phyloP scores from a whole-genome alignment of 2,113 vertebrate genomes.

The Edolisoma coerulescens region DNA sequence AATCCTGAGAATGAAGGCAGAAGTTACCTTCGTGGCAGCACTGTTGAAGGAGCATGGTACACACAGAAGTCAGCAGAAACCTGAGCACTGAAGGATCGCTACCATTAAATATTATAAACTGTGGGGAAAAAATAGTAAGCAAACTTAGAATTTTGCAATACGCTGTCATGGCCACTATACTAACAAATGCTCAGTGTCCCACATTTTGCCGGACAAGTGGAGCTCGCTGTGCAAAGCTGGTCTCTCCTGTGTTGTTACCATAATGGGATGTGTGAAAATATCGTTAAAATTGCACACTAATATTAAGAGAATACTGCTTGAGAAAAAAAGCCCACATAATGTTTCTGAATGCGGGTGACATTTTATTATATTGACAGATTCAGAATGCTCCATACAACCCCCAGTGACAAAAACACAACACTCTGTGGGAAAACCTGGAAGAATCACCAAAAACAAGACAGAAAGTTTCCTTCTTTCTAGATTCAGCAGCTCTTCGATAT shows the following conservation, averaged over 20 bases:
- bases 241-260: neutral
- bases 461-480: constrained; percentile 59
- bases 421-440: constrained; percentile 16
- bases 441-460: constrained; percentile 51
- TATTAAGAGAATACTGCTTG: neutral
- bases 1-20: neutral
- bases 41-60: neutral
- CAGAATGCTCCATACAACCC: constrained; percentile 41
- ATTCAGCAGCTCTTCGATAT: constrained; percentile 40
- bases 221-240: neutral
- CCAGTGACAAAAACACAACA: constrained; percentile 3
- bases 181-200: fast-evolving
- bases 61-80: neutral
- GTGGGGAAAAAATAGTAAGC: neutral
- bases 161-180: neutral
- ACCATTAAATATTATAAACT: neutral
- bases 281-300: neutral
- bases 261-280: neutral
- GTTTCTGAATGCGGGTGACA: constrained; percentile 52
- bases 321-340: neutral
- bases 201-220: fast-evolving
- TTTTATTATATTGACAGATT: constrained; percentile 67
- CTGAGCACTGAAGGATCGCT: neutral
- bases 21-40: neutral
- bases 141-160: neutral